Evolutionary conservation across 2,888 invertebrate species (phyloP).

Genomic region (Coelopa pilipes): DNA sequence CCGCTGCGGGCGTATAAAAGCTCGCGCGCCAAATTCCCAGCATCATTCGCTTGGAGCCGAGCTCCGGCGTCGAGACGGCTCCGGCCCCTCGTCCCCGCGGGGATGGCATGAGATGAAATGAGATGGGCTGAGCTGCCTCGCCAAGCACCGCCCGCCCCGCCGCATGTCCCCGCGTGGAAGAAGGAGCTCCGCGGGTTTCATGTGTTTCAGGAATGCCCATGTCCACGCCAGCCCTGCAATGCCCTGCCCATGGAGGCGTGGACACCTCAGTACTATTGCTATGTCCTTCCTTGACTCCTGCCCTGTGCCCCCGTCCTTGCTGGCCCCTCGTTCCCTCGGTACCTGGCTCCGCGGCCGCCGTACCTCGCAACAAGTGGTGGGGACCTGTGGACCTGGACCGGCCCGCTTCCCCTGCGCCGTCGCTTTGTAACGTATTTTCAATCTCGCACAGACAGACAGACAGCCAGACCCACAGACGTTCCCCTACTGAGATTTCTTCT

Average conservation of each 20-base stretch:
- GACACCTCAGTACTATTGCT: too few relatives aligned
- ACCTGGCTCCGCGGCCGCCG: conserved; percentile 9
- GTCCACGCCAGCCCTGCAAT: too few relatives aligned
- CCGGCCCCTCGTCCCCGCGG: too few relatives aligned
- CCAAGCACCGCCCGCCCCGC: too few relatives aligned
- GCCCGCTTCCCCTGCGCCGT: conserved; percentile 38
- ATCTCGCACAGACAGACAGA: conserved; percentile 2
- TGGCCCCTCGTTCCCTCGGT: background rate
- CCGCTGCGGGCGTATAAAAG: conserved; percentile 18
- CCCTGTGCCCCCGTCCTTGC: too few relatives aligned
- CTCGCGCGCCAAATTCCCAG: conserved; percentile 27
- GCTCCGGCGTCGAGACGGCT: background rate
- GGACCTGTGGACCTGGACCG: conserved; percentile 1
- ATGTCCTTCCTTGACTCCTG: too few relatives aligned
- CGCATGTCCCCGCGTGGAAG: too few relatives aligned
- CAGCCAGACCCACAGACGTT: conserved; percentile 1
- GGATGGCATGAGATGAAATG: too few relatives aligned
- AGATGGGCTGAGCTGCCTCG: too few relatives aligned
- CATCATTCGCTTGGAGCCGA: background rate
- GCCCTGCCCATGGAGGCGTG: too few relatives aligned
- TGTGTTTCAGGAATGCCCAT: too few relatives aligned
- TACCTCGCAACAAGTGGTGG: conserved; percentile 22
- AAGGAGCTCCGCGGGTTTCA: too few relatives aligned
- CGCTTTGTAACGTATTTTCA: conserved; percentile 36
- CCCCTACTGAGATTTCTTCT: conserved; percentile 15